A percentile compares a stretch with the other conserved stretches of the same genome.
These are phyloP conservation scores for Heliocidaris tuberculata DNA, from an alignment of 35 echinoderm and acorn worm species.

Conservation along the genomic window DNA sequence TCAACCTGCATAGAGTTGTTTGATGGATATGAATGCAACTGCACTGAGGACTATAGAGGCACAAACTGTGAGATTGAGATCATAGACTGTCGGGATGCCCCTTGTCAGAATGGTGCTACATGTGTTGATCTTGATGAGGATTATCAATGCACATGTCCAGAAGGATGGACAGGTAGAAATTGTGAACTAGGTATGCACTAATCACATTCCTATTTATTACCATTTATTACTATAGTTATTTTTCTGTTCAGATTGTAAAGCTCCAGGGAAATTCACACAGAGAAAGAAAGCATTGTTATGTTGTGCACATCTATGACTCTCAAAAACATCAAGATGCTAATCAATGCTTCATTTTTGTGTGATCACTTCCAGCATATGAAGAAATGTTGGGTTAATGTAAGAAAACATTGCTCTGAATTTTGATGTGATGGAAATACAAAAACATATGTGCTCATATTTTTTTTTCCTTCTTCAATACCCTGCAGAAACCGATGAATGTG, in stretches of 20 bases:
- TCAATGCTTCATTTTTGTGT: too few species aligned
- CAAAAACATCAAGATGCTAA: too few species aligned
- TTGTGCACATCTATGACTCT: too few species aligned
- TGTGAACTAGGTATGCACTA: constrained; percentile 7
- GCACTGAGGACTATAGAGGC: constrained; percentile 53
- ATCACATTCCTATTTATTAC: neutral
- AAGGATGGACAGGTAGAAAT: constrained; percentile 44
- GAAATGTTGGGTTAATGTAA: too few species aligned
- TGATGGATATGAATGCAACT: constrained; percentile 58
- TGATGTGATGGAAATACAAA: too few species aligned
- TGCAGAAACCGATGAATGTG: neutral
- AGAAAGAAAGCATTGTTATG: too few species aligned
- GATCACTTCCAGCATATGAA: too few species aligned
- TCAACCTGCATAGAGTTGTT: constrained; percentile 59
- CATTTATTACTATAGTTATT: neutral
- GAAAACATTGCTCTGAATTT: too few species aligned
- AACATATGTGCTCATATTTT: neutral
- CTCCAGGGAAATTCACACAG: too few species aligned
- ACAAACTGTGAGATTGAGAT: constrained; percentile 61
- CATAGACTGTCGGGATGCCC: constrained; percentile 62
- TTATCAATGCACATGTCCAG: constrained; percentile 62
- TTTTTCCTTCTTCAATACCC: neutral
- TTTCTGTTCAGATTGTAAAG: too few species aligned
- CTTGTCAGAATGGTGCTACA: constrained; percentile 72
- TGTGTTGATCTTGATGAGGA: constrained; percentile 50